phyloP scores from a whole-genome alignment of 1,140 invertebrate genomes.

The Tetraneura akinire region DNA sequence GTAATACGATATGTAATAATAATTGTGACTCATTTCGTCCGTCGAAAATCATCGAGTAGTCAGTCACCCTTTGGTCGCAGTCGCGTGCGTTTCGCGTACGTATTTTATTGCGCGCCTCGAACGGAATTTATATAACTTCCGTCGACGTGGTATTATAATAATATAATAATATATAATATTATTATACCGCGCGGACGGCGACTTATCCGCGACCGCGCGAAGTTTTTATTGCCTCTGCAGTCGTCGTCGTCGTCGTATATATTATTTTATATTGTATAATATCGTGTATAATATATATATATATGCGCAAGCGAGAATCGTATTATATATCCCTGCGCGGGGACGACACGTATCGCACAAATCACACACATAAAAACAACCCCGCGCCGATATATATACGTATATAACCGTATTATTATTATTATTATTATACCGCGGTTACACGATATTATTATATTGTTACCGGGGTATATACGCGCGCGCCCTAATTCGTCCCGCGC shows the following conservation, averaged over 20 bases:
- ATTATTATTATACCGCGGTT: neutral
- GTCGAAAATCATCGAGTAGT: conserved; percentile 2
- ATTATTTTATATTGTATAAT: too few relatives aligned
- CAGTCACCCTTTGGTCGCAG: neutral
- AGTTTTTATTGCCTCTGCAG: conserved; percentile 5
- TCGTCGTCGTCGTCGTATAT: too few relatives aligned
- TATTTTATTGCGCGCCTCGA: conserved; percentile 12
- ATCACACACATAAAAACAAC: neutral
- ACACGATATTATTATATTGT: too few relatives aligned
- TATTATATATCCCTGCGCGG: neutral
- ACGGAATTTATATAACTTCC: neutral
- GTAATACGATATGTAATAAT: too few relatives aligned
- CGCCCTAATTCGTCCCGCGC: too few relatives aligned
- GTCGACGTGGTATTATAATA: too few relatives aligned
- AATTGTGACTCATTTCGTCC: conserved; percentile 34
- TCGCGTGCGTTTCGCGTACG: too few relatives aligned
- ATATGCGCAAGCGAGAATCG: neutral
- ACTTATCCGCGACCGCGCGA: neutral
- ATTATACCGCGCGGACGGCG: too few relatives aligned
- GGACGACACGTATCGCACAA: neutral
- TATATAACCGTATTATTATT: too few relatives aligned
- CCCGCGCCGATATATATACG: neutral
- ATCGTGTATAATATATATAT: neutral
- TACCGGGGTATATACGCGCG: too few relatives aligned
- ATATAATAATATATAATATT: too few relatives aligned